Evolutionary conservation across 2,888 invertebrate genomes (phyloP).

Genomic region (Scaptomyza polygonia): DNA sequence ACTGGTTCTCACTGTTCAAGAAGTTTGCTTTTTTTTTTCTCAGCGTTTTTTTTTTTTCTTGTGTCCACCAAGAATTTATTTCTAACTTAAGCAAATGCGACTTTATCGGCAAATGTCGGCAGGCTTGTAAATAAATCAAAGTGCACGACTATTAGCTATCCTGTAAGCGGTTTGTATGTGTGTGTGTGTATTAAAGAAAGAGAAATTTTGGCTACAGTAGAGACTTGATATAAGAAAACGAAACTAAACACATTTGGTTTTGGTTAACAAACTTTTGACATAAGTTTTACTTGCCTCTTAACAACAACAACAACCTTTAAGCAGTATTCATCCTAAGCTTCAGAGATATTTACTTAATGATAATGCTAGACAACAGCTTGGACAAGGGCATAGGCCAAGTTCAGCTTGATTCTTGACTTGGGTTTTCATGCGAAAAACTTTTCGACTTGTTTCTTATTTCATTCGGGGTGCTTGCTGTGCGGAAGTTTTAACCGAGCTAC

Average conservation of each 20-base stretch:
- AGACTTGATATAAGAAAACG: background rate
- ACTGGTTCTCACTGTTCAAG: slow-evolving; percentile 67
- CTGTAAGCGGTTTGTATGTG: slow-evolving; percentile 24
- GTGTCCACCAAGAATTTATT: slow-evolving; percentile 72
- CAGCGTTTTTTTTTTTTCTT: slow-evolving; percentile 6
- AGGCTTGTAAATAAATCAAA: slow-evolving; percentile 28
- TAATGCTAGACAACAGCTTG: slow-evolving; percentile 46
- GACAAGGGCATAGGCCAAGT: slow-evolving; percentile 49
- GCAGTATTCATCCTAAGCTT: slow-evolving; percentile 6
- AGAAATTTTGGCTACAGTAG: background rate
- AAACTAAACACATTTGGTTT: background rate
- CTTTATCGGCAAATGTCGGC: slow-evolving; percentile 61
- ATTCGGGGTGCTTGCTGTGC: slow-evolving; percentile 19
- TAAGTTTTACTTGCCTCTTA: no score
- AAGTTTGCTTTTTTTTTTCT: slow-evolving; percentile 48
- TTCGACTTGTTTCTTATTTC: slow-evolving; percentile 16
- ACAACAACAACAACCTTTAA: background rate
- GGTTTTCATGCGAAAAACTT: slow-evolving; percentile 53
- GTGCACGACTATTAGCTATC: slow-evolving; percentile 43
- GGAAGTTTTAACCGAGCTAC: slow-evolving; percentile 55
- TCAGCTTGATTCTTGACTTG: slow-evolving; percentile 9
- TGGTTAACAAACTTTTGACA: no score
- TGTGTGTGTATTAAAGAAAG: background rate
- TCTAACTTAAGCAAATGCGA: slow-evolving; percentile 77
- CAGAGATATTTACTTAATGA: slow-evolving; percentile 70